Base-by-base conservation (phyloP, 2,888 invertebrate species). In the Agrotis puta region DNA sequence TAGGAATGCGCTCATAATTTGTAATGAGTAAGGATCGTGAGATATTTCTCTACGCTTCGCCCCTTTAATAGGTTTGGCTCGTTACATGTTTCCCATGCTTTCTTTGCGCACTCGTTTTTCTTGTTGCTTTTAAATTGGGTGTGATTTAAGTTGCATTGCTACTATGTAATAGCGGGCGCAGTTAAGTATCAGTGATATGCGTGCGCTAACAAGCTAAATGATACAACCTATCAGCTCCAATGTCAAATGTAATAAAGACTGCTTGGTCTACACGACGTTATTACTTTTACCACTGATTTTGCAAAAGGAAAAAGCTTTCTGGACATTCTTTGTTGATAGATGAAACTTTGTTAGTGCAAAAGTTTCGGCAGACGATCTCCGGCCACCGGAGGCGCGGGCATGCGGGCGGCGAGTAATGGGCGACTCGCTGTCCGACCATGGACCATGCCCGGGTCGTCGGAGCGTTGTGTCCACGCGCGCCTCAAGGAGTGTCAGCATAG, bases 1-100 rank as follows among this genome's bases (percentile, higher is more conserved):
- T 90, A 91, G 93, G 94, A 95, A 95, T 95, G 95, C 96, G 94
- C 91, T 87, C 92, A 95, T 95, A 95, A 96, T 95, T 95, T 94
- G 95, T 95, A 95, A 95, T 95, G 93, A 95, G 94, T 88, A 87
- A 91, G 93, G 93, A 93, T 95, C 94, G 94, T 93, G 93, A 93
- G 93, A 91, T 93, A 90, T 92, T 94, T 93, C 93, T 94, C 92
- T 94, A 92, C 94, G 94, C 92, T 92, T 92, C 90, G 91, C 90
- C 90, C 91, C 91, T 92, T 91, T 94, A 94, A 94, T 94, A 94
- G 91, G 91, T 92, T 91, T 84, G 89, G 88, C 94, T 95, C 89
- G 94, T 95, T 95, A 95, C 91, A 87, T 86, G 85, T 91, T 94
- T 95, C 95, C 92, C 95, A 95, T 91, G 93, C 92, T 92, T 90